These are phyloP conservation scores for Gasterosteus nipponicus DNA, from an alignment of 2,113 vertebrate genomes.

Conservation along the genomic window DNA sequence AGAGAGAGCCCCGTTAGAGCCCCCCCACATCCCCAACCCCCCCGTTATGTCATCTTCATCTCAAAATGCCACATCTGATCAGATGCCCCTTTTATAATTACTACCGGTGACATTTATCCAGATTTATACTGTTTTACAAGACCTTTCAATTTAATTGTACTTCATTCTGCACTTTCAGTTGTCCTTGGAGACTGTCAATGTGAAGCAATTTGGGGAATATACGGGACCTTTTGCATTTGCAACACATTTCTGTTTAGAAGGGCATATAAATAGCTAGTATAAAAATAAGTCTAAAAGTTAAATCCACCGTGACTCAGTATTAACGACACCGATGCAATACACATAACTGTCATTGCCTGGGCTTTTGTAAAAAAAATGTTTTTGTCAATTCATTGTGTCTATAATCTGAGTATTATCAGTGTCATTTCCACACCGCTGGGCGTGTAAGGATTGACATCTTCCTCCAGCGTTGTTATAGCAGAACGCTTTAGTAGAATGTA, in stretches of 20 bases:
- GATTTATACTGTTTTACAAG: slow-evolving; percentile 56
- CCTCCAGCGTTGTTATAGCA: slow-evolving; percentile 22
- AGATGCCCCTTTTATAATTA: slow-evolving; percentile 52
- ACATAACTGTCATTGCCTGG: slow-evolving; percentile 1
- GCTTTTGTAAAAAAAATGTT: not conserved
- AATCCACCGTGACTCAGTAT: not conserved
- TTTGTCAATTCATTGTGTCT: slow-evolving; percentile 26
- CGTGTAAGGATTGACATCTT: slow-evolving; percentile 9
- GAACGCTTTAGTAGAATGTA: not conserved
- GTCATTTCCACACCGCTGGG: slow-evolving; percentile 4
- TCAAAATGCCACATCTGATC: slow-evolving; percentile 63
- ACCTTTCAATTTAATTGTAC: slow-evolving; percentile 59
- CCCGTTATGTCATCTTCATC: slow-evolving; percentile 28
- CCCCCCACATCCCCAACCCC: not conserved
- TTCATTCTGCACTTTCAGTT: slow-evolving; percentile 33
- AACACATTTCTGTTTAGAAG: not conserved
- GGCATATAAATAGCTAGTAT: not conserved
- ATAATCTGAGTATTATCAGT: slow-evolving; percentile 16
- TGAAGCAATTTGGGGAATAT: not conserved
- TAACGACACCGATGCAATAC: not conserved
- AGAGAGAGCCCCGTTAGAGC: not conserved
- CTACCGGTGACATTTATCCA: slow-evolving; percentile 61
- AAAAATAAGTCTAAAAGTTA: not conserved
- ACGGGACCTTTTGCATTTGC: not conserved
- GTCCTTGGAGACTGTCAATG: not conserved